Evolutionary conservation across 2,113 vertebrate genomes (phyloP).

Genomic region (Acrocephalus arundinaceus): DNA sequence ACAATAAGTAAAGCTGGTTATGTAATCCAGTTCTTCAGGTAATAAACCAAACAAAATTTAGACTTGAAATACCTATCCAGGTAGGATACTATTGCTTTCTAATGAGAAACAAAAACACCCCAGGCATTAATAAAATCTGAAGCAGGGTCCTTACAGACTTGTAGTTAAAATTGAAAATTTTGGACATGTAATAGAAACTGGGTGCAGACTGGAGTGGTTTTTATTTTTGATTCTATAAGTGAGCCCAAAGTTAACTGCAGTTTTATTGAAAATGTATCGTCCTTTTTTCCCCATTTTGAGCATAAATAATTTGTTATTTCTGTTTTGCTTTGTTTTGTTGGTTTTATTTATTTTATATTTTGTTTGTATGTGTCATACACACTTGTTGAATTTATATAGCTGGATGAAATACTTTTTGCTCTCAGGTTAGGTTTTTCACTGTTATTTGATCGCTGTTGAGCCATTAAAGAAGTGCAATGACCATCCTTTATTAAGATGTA

Average conservation of each 20-base stretch:
- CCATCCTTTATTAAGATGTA: conserved; percentile 18
- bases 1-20: neutral
- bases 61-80: neutral
- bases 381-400: neutral
- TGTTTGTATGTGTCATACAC: neutral
- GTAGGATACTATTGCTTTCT: neutral
- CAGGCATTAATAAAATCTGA: neutral
- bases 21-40: neutral
- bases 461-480: neutral
- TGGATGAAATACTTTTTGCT: neutral
- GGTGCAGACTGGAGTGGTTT: neutral
- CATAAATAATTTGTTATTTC: neutral
- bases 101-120: neutral
- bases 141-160: neutral
- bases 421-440: neutral
- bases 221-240: neutral
- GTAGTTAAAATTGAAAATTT: neutral
- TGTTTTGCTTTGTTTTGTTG: neutral
- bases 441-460: neutral
- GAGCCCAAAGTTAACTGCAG: neutral
- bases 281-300: neutral
- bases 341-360: neutral
- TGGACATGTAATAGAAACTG: neutral
- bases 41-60: neutral
- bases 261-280: neutral